Evolutionary conservation across 2,888 invertebrate species (phyloP), one percentile per base, ranked within the genome.

Genomic region (Pasiphila rectangulata): DNA sequence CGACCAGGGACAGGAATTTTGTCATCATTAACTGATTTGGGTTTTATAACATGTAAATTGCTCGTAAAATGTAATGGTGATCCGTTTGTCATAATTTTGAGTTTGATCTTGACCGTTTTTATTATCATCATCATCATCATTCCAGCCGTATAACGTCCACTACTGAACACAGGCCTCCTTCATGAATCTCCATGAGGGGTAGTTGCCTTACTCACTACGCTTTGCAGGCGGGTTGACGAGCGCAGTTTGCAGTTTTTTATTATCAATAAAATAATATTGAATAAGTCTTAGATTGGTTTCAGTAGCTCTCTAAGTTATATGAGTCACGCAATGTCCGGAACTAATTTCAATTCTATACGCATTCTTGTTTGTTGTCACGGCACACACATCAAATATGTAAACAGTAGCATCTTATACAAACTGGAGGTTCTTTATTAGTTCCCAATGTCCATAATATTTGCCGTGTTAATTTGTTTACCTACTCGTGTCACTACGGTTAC

Each of bases 1-100:
- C 45, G 55, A 47, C 51, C 54, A 43, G 46, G 29, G 17, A 51
- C 35, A 54, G 56, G 63, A 67, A 67, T 67, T 59, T 57, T 58
- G 61, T 63, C 20, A 56, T 53, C 46, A 25, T 50, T 48, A 46
- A 39, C 37, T 32, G 40, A 46, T 50, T 38, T 46, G 23, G 35
- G 46, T 25, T 41, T 48, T 46, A 38, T 41, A 42, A 38, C 46
- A 35, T 42, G 41, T 53, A 38, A 38, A 25, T 49, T 38, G 34
- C 5, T 46, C 41, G 44, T 47, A 45, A 44, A 46, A 25, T 37
- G 15, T 27, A 15, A 46, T 38, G 35, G 17, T 36, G 29, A 24
- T 7, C 34, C 30, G 19, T 36, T 39, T 39, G 25, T 40, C 34
- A 47, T 51, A 35, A 15, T 9, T 23, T 36, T 38, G 13, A 1